Base-by-base conservation (phyloP, 1,140 invertebrate genomes). In the Leptinotarsa undecemlineata region DNA sequence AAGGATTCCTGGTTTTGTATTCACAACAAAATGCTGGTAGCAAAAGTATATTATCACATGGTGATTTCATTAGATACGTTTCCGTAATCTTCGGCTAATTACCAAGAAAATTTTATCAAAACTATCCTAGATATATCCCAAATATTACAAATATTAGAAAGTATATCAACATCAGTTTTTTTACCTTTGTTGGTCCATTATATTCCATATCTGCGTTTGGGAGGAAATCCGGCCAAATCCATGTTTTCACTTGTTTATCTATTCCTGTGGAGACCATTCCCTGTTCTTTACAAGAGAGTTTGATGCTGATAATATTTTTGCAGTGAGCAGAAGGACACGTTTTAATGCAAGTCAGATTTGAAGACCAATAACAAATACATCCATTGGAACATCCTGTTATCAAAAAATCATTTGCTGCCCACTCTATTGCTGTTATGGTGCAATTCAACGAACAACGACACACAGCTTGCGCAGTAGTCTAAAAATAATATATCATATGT, bases 331-430 rank as follows among this genome's bases (percentile, higher is more conserved):
- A 3, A 13, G 19, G 26, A 1, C 64, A 14, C 2, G 17, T 68
- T 19, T 13, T 74, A 2, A 71, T 21, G 20, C 23, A 67, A 11
- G 69, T 68, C 20, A 74, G 20, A 11, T 61, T 48, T 6, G 68
- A 21, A 4, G 17, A 26, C 47, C 63, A 71, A 15, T 61, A 15
- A 33, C 33, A 70, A 23, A 77, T 26, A 26, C 26, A 19, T 1
- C 76, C 76, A 17, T 48, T 61, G 14, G 21, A 23, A 66, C 76
- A 77, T n/a, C 76, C 76, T 6, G 76, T 71, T 62, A 77, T 47
- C 15, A 77, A 21, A 20, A 17, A 5, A 15, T 77, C 33, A 13
- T 19, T 4, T n/a, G 11, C 21, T 15, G 73, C 57, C 72, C 72
- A 77, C 23, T 77, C 72, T 3, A 71, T 60, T 3, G 61, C 51